Evolutionary conservation across 2,113 vertebrate genomes (phyloP).

Genomic region (Rhea americana): DNA sequence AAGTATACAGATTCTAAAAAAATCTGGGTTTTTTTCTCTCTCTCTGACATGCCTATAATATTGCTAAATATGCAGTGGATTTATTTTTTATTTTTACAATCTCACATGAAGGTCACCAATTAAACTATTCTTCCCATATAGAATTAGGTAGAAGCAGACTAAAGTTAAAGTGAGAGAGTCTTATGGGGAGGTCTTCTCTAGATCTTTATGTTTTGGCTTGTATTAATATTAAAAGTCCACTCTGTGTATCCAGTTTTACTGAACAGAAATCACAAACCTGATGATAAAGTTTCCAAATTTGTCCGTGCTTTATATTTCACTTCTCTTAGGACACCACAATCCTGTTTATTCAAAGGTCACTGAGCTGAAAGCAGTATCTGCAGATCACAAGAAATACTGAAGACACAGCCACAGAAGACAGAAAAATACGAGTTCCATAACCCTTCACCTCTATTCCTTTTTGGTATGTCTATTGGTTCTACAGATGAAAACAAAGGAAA

Average conservation of each 20-base stretch:
- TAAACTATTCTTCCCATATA: slow-evolving; percentile 23
- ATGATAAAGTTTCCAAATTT: slow-evolving; percentile 5
- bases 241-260: slow-evolving; percentile 14
- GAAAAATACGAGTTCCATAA: slow-evolving; percentile 49
- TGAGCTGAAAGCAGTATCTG: slow-evolving; percentile 50
- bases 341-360: slow-evolving; percentile 55
- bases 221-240: slow-evolving; percentile 36
- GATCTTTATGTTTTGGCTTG: slow-evolving; percentile 6
- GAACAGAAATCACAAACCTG: slow-evolving; percentile 16
- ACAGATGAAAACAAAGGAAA: slow-evolving; percentile 57
- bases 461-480: slow-evolving; percentile 39
- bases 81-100: slow-evolving; percentile 54
- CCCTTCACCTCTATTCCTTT: slow-evolving; percentile 57
- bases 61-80: slow-evolving; percentile 19
- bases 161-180: slow-evolving; percentile 24
- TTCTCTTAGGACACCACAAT: slow-evolving; percentile 30
- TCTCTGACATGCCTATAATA: neutral
- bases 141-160: slow-evolving; percentile 48
- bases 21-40: neutral
- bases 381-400: slow-evolving; percentile 58
- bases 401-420: slow-evolving; percentile 13
- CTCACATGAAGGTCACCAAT: slow-evolving; percentile 41
- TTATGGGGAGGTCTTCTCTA: neutral
- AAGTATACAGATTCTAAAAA: slow-evolving; percentile 4
- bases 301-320: slow-evolving; percentile 35